phyloP scores from a whole-genome alignment of 2,797 vertebrate species.

The Eulemur mongoz region DNA sequence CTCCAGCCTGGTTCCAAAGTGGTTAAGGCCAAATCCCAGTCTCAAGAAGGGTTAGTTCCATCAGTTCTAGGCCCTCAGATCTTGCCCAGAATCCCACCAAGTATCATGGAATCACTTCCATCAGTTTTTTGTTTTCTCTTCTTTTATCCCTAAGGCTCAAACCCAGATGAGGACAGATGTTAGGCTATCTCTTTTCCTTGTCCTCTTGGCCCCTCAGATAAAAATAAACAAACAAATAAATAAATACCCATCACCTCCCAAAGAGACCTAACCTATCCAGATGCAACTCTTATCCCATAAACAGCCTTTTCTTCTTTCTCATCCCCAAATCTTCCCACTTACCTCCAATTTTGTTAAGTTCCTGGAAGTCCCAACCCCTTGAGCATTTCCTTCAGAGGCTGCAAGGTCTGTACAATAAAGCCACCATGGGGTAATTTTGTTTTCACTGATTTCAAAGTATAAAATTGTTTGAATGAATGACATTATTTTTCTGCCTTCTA shows the following conservation, averaged over 20 bases:
- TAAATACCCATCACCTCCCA: background rate
- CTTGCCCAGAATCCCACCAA: background rate
- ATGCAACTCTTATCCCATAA: background rate
- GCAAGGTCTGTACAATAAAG: background rate
- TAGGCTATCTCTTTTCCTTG: background rate
- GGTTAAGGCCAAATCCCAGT: background rate
- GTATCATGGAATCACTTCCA: background rate
- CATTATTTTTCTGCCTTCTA: background rate
- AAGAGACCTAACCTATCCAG: background rate
- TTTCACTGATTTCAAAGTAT: background rate
- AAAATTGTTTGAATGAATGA: background rate
- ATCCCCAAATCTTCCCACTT: background rate
- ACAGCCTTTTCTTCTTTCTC: background rate
- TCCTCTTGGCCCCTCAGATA: background rate
- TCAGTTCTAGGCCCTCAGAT: background rate
- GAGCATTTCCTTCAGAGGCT: background rate
- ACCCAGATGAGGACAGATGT: background rate
- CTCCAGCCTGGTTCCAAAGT: too few species aligned
- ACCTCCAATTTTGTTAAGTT: background rate
- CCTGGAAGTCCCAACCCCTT: background rate
- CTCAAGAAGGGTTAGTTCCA: background rate
- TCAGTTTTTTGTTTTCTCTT: background rate
- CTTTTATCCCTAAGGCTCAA: background rate
- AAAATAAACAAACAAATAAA: background rate
- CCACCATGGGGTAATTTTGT: background rate